Evolutionary conservation across 1,140 invertebrate species (phyloP).

Genomic region (Penaeus chinensis): DNA sequence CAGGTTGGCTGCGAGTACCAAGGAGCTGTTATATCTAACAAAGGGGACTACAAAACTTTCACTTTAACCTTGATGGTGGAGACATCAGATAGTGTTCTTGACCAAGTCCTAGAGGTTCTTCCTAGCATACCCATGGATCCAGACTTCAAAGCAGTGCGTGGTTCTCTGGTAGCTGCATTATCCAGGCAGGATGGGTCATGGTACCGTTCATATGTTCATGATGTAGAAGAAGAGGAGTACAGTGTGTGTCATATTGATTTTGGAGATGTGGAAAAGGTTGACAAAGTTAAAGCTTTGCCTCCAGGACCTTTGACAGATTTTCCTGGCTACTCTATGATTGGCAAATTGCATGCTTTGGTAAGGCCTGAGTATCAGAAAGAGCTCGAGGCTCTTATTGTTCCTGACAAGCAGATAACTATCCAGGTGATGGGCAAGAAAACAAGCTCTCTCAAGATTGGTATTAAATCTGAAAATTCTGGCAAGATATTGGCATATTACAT

Average conservation of each 20-base stretch:
- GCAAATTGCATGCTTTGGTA: not conserved
- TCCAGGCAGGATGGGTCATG: not conserved
- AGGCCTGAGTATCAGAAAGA: not conserved
- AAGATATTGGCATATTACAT: not conserved
- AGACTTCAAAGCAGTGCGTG: not conserved
- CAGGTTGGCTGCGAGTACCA: no score
- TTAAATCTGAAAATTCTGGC: not conserved
- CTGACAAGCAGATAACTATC: not conserved
- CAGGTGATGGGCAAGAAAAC: not conserved
- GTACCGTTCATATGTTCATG: constrained; percentile 9
- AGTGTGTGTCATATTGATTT: constrained; percentile 14
- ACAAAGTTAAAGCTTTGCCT: not conserved
- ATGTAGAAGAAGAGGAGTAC: not conserved
- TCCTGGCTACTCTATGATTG: not conserved
- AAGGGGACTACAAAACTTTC: no score
- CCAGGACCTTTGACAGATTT: not conserved
- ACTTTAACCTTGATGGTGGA: no score
- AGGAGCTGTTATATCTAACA: no score
- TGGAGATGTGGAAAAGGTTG: constrained; percentile 5
- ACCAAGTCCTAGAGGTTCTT: not conserved
- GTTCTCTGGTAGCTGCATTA: not conserved
- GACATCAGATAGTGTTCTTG: not conserved
- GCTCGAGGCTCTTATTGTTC: not conserved
- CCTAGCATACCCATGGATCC: not conserved
- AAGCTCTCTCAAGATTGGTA: not conserved